Conservation (phyloP, 2,797 vertebrate species). For the Ptychadena robeensis region DNA sequence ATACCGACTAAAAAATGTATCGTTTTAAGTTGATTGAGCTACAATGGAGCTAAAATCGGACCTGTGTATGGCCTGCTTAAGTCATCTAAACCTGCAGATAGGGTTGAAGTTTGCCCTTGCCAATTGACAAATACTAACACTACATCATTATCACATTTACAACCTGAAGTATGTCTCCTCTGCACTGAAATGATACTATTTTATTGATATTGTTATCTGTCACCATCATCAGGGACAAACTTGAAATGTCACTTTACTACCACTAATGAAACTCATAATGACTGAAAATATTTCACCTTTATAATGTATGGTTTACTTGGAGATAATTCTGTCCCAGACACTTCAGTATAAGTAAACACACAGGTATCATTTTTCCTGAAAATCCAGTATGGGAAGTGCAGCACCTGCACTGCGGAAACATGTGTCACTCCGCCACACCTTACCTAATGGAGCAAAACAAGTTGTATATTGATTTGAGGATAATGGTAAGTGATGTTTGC, state of each 20-base stretch:
- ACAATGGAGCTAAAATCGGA: too few relatives aligned
- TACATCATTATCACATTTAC: too few relatives aligned
- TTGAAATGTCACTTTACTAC: background rate
- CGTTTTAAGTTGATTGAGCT: too few relatives aligned
- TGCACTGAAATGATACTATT: background rate
- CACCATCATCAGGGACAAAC: background rate
- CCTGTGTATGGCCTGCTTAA: too few relatives aligned
- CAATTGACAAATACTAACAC: background rate
- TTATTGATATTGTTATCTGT: background rate
- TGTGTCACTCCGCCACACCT: constrained; percentile 5
- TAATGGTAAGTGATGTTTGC: background rate
- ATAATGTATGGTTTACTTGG: background rate
- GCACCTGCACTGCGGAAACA: background rate
- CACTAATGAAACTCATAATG: background rate
- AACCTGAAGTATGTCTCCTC: background rate
- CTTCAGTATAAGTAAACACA: background rate
- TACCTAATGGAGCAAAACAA: background rate
- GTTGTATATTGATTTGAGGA: background rate
- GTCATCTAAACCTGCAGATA: too few relatives aligned
- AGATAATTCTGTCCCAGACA: background rate
- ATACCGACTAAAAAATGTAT: too few relatives aligned
- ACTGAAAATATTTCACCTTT: background rate
- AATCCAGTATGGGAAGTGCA: constrained; percentile 18
- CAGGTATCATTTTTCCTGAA: constrained; percentile 11
- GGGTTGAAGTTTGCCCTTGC: too few relatives aligned